Evolutionary conservation across 35 echinoderm and acorn worm genomes (phyloP).

Genomic region (Holothuria glaberrima): DNA sequence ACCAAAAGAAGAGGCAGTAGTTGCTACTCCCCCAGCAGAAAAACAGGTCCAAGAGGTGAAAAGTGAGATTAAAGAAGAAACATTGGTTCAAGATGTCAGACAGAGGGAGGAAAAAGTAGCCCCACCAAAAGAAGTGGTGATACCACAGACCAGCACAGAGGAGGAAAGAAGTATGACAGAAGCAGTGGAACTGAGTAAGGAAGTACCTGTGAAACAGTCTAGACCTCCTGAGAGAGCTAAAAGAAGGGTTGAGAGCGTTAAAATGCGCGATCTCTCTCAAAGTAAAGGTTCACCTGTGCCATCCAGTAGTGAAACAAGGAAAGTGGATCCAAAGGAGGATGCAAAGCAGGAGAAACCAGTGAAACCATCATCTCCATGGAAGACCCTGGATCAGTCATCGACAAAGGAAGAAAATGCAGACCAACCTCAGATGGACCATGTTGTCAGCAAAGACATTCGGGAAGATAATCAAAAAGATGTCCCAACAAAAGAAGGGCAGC

Average conservation of each 20-base stretch:
- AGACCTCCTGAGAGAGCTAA: slow-evolving; percentile 43
- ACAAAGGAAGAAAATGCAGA: not conserved
- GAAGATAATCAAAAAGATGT: not conserved
- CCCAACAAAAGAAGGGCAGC: not conserved
- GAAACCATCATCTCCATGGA: slow-evolving; percentile 51
- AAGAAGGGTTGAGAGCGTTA: slow-evolving; percentile 18
- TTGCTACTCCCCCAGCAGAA: not conserved
- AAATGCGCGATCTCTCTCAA: slow-evolving; percentile 39
- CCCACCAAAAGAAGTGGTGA: not conserved
- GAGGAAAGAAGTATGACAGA: not conserved
- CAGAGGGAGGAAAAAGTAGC: not conserved
- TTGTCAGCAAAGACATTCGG: no score
- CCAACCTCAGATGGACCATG: not conserved
- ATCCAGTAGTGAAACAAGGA: not conserved
- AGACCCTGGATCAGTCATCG: slow-evolving; percentile 11
- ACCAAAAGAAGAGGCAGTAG: not conserved
- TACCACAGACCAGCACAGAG: not conserved
- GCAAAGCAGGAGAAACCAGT: not conserved
- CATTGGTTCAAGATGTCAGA: not conserved
- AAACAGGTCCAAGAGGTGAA: not conserved
- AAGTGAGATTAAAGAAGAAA: not conserved
- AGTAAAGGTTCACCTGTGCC: not conserved
- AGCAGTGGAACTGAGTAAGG: not conserved
- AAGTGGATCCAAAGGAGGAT: not conserved
- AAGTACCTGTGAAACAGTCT: not conserved